Evolutionary conservation across 2,797 vertebrate species (phyloP), one percentile per base, ranked within the genome.

Genomic region (Brachymystax lenok): DNA sequence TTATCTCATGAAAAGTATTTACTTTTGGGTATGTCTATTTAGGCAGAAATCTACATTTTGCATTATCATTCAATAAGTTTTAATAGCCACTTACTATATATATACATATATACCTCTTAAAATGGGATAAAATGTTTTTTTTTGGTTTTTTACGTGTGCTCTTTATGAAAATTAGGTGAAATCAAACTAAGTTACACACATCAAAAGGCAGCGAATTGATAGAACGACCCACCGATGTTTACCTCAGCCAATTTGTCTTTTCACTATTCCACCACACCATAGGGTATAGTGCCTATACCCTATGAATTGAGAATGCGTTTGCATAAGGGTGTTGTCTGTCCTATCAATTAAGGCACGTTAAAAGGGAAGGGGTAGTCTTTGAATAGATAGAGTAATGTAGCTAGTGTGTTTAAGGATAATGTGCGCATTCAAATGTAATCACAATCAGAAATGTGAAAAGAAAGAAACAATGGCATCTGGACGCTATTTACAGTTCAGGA

Each of bases 361-460:
- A 24, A 63, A 8, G 59, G 59, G 59, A 63, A 21, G 7, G n/a
- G 8, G 21, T 61, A 21, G 59, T 24, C 10, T 1, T 14, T 27
- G 13, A 66, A 66, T 54, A 13, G 28, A 67, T 67, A 5, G 24
- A 21, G 27, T 14, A 27, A 63, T 63, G 24, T 21, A 24, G 68
- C 4, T 50, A 27, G 12, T 54, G 21, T 54, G 52, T 54, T 14
- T 67, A n/a, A 19, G 17, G 14, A 54, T 54, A 61, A 67, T 27
- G 28, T 33, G 8, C 66, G 51, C 28, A 74, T 59, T 50, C 61
- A 74, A 50, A 46, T 67, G 24, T 52, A 50, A 59, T 68, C 28
- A 35, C 27, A 51, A 71, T 69, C 21, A 51, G 33, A 52, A 74
- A 61, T 61, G 66, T 79, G 17, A 61, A 54, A 78, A 51, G 5